phyloP scores from a whole-genome alignment of 2,888 invertebrate species.

The Oeneis ivallda region DNA sequence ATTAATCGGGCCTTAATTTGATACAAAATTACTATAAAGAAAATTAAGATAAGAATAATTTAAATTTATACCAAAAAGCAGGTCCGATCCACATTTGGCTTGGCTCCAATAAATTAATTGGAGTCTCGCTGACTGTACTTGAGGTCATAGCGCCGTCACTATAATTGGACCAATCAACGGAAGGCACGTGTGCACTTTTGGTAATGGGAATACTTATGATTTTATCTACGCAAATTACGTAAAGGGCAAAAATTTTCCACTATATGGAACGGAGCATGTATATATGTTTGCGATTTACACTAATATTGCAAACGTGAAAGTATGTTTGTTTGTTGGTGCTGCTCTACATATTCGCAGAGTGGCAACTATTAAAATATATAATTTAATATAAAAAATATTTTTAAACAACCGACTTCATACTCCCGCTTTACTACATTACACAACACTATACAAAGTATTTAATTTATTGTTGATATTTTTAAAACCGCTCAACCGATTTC shows the following conservation, averaged over 20 bases:
- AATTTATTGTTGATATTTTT: too few relatives aligned
- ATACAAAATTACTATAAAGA: not conserved
- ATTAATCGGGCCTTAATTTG: not conserved
- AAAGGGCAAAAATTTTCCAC: not conserved
- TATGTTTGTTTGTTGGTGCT: too few relatives aligned
- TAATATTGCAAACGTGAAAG: too few relatives aligned
- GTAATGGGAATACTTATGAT: slow-evolving; percentile 5
- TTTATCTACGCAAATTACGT: not conserved
- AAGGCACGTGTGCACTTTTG: slow-evolving; percentile 19
- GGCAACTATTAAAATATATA: too few relatives aligned
- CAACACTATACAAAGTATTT: too few relatives aligned
- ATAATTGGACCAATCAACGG: slow-evolving; percentile 24
- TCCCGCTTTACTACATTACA: too few relatives aligned
- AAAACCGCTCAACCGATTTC: too few relatives aligned
- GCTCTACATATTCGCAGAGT: too few relatives aligned
- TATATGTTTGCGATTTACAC: too few relatives aligned
- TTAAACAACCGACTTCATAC: too few relatives aligned
- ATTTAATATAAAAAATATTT: too few relatives aligned
- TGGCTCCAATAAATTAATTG: slow-evolving; percentile 34
- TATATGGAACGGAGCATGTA: too few relatives aligned
- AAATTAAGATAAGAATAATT: slow-evolving; percentile 20
- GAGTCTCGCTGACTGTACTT: slow-evolving; percentile 22
- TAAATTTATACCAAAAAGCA: slow-evolving; percentile 21
- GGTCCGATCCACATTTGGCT: slow-evolving; percentile 28
- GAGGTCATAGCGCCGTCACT: slow-evolving; percentile 19